These are phyloP conservation scores for Sarcophaga bullata DNA, from an alignment of 1,140 invertebrate species.

Conservation along the genomic window DNA sequence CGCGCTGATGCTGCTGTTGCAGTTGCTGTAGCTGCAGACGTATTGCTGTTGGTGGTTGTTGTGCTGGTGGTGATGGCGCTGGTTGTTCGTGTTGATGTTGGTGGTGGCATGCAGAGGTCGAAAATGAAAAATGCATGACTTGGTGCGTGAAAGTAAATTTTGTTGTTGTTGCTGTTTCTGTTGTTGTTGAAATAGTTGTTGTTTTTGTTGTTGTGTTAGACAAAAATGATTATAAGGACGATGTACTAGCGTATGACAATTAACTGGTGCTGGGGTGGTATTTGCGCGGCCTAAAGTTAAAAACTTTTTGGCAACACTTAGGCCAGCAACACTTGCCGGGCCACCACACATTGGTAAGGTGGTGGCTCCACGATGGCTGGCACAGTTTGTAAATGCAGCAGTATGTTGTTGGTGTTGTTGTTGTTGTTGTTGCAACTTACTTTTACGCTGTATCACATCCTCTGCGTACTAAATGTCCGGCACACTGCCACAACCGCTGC, in stretches of 20 bases:
- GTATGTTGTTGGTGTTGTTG: conserved; percentile 20
- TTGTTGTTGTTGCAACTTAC: conserved; percentile 43
- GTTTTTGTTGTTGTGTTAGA: conserved; percentile 6
- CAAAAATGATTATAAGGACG: neutral
- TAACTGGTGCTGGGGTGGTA: conserved; percentile 52
- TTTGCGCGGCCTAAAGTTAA: conserved; percentile 53
- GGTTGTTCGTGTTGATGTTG: neutral
- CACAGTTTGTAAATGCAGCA: conserved; percentile 44
- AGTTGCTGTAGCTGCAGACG: neutral
- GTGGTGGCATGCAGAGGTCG: neutral
- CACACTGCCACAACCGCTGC: conserved; percentile 51
- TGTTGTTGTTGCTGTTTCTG: neutral
- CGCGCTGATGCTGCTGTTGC: neutral
- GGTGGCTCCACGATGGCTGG: neutral
- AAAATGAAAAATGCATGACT: conserved; percentile 22
- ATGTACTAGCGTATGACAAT: neutral
- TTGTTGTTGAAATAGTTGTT: neutral
- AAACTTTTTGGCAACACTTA: conserved; percentile 32
- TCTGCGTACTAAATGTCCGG: conserved; percentile 66
- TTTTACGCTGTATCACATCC: conserved; percentile 63
- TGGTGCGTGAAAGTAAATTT: neutral
- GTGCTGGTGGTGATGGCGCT: neutral
- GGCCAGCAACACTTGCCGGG: neutral
- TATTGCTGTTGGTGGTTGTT: neutral
- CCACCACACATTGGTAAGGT: conserved; percentile 11